Conservation (phyloP, 2,888 invertebrate species). For the Drymonia ruficornis region DNA sequence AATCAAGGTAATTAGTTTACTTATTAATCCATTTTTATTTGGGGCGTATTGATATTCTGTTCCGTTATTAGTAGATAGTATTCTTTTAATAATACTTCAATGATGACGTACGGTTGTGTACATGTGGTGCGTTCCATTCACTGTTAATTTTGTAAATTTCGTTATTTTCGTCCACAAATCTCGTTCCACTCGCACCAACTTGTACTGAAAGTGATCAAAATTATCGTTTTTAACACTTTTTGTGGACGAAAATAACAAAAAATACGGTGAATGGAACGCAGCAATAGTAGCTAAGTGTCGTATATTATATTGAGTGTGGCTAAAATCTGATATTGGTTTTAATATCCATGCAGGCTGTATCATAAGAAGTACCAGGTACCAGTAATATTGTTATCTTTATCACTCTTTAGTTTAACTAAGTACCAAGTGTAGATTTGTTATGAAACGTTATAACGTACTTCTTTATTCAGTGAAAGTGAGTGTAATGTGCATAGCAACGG, state of each 20-base stretch:
- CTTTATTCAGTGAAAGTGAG: not conserved
- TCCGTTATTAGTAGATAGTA: not conserved
- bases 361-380: not conserved
- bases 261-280: too few relatives aligned
- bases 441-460: not conserved
- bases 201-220: too few relatives aligned
- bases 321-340: not conserved
- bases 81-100: not conserved
- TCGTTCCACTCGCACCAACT: too few relatives aligned
- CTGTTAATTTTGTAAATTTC: too few relatives aligned
- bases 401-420: not conserved
- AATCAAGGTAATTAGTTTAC: slow-evolving; percentile 1
- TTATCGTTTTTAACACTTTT: too few relatives aligned
- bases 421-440: not conserved
- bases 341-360: not conserved
- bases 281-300: too few relatives aligned
- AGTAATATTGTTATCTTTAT: not conserved
- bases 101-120: not conserved
- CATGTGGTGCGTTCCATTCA: too few relatives aligned
- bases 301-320: not conserved
- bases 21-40: not conserved
- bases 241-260: too few relatives aligned
- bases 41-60: not conserved
- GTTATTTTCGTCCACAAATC: too few relatives aligned
- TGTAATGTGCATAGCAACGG: not conserved